Percentiles rank a stretch among this genome's conserved stretches.
Evolutionary conservation across 2,113 vertebrate species (phyloP).

Genomic region (sheep (Ovis aries)): ARS-UI_Ramb_v3.0 NC_056079.1:562001-562500

Average conservation of each 20-base stretch:
- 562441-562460: neutral
- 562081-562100: neutral
- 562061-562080: rapidly evolving
- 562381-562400: neutral
- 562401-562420: rapidly evolving
- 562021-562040: too few species aligned
- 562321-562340: neutral
- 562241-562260: neutral
- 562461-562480: neutral
- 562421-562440: neutral
- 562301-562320: neutral
- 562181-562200: neutral
- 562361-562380: neutral
- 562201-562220: neutral
- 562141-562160: neutral
- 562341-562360: neutral
- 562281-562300: neutral
- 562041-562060: neutral
- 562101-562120: neutral
- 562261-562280: rapidly evolving
- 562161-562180: rapidly evolving
- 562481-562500: too few species aligned
- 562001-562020: rapidly evolving
- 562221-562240: neutral
- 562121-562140: neutral